phyloP scores from a whole-genome alignment of 92 coral and sea anemone genomes.

The Chrysogorgia sp. region DNA sequence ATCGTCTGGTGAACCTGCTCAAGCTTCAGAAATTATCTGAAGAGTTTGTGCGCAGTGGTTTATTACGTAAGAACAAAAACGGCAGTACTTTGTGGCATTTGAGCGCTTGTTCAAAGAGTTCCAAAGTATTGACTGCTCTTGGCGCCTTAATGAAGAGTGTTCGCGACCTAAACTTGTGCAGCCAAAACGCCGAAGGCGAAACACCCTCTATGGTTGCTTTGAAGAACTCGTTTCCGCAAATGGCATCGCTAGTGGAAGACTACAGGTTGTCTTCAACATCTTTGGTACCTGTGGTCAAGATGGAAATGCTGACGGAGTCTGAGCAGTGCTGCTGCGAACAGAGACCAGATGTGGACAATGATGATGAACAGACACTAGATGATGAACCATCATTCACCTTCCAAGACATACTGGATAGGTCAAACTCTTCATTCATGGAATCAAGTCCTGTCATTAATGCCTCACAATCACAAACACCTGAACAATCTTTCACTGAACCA shows the following conservation, averaged over 20 bases:
- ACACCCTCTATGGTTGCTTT: slow-evolving; percentile 33
- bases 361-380: not conserved
- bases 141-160: not conserved
- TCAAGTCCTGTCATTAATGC: not conserved
- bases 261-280: slow-evolving; percentile 11
- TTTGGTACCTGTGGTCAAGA: slow-evolving; percentile 13
- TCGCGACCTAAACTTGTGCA: not conserved
- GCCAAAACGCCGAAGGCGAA: slow-evolving; percentile 1
- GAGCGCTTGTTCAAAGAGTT: not conserved
- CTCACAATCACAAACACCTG: not conserved
- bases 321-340: slow-evolving; percentile 26
- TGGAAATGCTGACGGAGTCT: slow-evolving; percentile 12
- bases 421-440: slow-evolving; percentile 7
- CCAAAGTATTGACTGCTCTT: not conserved
- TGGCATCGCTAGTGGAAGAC: slow-evolving; percentile 24
- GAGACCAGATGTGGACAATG: not conserved
- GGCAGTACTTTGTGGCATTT: slow-evolving; percentile 38
- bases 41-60: slow-evolving; percentile 32
- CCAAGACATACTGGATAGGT: not conserved
- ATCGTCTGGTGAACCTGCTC: slow-evolving; percentile 4
- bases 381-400: not conserved
- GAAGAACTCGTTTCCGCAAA: slow-evolving; percentile 4
- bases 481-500: slow-evolving; percentile 22
- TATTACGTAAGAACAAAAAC: not conserved
- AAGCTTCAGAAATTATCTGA: slow-evolving; percentile 11